Conservation (phyloP, 1,140 invertebrate species). For the Ephestia elutella region DNA sequence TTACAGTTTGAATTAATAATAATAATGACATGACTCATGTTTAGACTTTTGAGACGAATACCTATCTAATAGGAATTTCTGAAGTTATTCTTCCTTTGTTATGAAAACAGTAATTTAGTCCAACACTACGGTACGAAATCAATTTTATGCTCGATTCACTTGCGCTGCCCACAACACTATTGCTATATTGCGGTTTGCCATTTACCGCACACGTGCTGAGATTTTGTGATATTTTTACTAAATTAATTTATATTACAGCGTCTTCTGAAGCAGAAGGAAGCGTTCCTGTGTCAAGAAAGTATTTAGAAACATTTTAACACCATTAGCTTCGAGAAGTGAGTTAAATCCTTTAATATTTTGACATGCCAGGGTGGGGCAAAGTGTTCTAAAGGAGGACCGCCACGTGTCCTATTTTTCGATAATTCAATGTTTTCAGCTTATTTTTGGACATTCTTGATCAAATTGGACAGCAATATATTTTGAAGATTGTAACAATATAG, state of each 20-base stretch:
- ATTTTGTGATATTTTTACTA: slow-evolving; percentile 66
- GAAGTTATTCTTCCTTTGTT: no score
- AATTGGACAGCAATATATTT: not conserved
- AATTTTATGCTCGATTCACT: slow-evolving; percentile 1
- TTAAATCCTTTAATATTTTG: slow-evolving; percentile 57
- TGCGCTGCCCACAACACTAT: slow-evolving; percentile 15
- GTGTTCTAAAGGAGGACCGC: slow-evolving; percentile 59
- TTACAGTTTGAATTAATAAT: no score
- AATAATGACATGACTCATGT: no score
- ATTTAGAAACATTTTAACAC: slow-evolving; percentile 32
- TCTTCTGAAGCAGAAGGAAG: slow-evolving; percentile 26
- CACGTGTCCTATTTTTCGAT: slow-evolving; percentile 67
- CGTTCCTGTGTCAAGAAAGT: slow-evolving; percentile 31
- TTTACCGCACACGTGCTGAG: slow-evolving; percentile 69
- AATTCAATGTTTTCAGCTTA: slow-evolving; percentile 27
- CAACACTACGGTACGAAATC: not conserved
- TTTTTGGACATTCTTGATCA: slow-evolving; percentile 13
- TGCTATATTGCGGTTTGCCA: slow-evolving; percentile 58
- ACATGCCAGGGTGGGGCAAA: slow-evolving; percentile 66
- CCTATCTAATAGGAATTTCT: no score
- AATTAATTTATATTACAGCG: slow-evolving; percentile 53
- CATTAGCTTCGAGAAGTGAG: slow-evolving; percentile 49
- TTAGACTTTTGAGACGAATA: no score
- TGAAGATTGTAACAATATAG: no score
- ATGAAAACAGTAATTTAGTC: no score